Percentiles rank a stretch among this genome's conserved stretches.
These are phyloP conservation scores for Spodoptera frugiperda DNA, from an alignment of 1,140 invertebrate genomes.

Conservation along the genomic window DNA sequence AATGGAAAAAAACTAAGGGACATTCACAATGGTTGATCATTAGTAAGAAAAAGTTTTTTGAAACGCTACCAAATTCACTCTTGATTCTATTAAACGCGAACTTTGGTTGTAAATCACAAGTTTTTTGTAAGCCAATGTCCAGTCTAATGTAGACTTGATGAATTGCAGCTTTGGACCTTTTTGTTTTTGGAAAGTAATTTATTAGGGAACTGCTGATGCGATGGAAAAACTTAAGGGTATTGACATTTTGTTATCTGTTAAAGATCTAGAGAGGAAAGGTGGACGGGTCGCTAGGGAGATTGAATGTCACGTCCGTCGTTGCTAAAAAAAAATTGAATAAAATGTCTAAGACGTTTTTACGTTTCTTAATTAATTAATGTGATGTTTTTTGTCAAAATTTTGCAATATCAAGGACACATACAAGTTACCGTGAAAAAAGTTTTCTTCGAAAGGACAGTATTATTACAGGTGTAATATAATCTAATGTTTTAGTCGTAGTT, in stretches of 20 bases:
- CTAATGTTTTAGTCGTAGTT: too few relatives aligned
- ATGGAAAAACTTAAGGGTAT: not conserved
- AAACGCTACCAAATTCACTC: conserved; percentile 63
- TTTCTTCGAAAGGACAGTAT: too few relatives aligned
- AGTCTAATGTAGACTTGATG: conserved; percentile 41
- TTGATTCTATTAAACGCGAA: conserved; percentile 59
- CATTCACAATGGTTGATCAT: conserved; percentile 60
- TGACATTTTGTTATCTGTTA: conserved; percentile 6
- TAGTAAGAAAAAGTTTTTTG: conserved; percentile 61
- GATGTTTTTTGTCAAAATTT: too few relatives aligned
- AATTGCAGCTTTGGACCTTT: conserved; percentile 37
- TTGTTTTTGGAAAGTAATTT: conserved; percentile 36
- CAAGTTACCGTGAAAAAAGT: too few relatives aligned
- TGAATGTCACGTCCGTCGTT: too few relatives aligned
- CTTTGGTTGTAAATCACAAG: conserved; percentile 50
- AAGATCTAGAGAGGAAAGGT: not conserved
- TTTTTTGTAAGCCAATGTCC: conserved; percentile 36
- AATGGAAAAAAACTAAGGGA: conserved; percentile 62
- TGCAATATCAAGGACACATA: too few relatives aligned
- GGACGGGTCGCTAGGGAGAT: not conserved
- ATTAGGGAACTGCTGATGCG: conserved; percentile 19
- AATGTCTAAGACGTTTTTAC: too few relatives aligned
- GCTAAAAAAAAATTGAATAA: too few relatives aligned
- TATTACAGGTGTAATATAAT: too few relatives aligned
- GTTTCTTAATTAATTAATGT: too few relatives aligned